Conservation (phyloP, 2,113 vertebrate species). For the Amazona vittata region DNA sequence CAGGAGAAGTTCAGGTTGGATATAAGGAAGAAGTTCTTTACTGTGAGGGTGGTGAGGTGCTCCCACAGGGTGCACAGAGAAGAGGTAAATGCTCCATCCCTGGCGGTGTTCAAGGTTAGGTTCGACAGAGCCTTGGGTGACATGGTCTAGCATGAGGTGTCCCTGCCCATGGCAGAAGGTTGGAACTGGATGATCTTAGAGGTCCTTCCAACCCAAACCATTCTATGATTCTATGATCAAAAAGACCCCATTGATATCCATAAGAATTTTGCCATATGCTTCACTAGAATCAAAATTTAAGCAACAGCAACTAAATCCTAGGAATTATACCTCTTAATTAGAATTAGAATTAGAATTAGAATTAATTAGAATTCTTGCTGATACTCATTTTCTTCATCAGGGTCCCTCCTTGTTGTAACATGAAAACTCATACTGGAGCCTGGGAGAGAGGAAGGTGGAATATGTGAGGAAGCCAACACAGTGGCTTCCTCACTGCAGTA, state of each 20-base stretch:
- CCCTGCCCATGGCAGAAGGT: neutral
- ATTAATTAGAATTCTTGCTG: neutral
- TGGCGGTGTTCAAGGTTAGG: neutral
- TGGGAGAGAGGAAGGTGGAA: neutral
- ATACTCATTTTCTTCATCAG: neutral
- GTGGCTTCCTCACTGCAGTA: neutral
- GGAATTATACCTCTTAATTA: neutral
- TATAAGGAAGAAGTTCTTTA: neutral
- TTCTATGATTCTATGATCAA: neutral
- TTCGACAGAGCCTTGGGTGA: neutral
- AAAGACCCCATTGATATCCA: accelerated
- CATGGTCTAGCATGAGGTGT: neutral
- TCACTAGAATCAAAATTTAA: neutral
- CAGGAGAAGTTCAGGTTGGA: neutral
- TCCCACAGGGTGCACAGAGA: neutral
- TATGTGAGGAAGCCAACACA: neutral
- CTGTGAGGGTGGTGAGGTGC: neutral
- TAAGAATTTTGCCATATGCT: neutral
- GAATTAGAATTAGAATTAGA: neutral
- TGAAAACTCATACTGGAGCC: neutral
- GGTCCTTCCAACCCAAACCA: neutral
- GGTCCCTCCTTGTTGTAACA: neutral
- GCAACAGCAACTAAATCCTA: neutral
- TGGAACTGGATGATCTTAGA: neutral
- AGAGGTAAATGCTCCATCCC: neutral